A percentile compares a stretch with the other conserved stretches of the same genome.
phyloP scores from a whole-genome alignment of 2,888 invertebrate species.

The Podabrus alpinus region DNA sequence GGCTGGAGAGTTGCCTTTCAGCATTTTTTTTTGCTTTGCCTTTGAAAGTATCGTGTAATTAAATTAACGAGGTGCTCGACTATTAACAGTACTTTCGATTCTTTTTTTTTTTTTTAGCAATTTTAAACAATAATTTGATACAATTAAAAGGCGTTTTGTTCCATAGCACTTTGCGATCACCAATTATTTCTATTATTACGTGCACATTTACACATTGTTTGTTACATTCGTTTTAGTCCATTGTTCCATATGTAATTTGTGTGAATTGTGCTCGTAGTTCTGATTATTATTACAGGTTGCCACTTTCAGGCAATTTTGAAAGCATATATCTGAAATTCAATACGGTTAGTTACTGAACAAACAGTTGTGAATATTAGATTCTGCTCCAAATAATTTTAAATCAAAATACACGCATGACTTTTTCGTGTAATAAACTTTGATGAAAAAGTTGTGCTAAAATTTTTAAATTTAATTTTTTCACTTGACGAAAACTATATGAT shows the following conservation, averaged over 20 bases:
- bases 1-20: conserved; percentile 2
- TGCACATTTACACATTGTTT: conserved; percentile 10
- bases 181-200: background rate
- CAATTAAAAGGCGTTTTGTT: background rate
- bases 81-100: conserved; percentile 1
- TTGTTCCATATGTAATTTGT: conserved; percentile 20
- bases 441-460: background rate
- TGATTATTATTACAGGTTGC: conserved; percentile 20
- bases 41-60: conserved; percentile 7
- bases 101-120: background rate
- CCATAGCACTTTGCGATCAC: background rate
- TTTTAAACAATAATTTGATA: background rate
- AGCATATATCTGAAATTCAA: background rate
- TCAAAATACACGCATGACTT: background rate
- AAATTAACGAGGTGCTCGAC: conserved; percentile 8
- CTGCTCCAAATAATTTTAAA: background rate
- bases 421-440: background rate
- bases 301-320: conserved; percentile 4
- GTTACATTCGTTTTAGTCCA: conserved; percentile 12
- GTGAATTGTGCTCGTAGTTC: conserved; percentile 10
- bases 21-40: conserved; percentile 2
- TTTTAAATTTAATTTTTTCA: background rate
- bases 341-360: background rate
- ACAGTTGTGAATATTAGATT: background rate
- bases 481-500: background rate